phyloP scores from a whole-genome alignment of 2,797 vertebrate species.

The Chelonia mydas region DNA sequence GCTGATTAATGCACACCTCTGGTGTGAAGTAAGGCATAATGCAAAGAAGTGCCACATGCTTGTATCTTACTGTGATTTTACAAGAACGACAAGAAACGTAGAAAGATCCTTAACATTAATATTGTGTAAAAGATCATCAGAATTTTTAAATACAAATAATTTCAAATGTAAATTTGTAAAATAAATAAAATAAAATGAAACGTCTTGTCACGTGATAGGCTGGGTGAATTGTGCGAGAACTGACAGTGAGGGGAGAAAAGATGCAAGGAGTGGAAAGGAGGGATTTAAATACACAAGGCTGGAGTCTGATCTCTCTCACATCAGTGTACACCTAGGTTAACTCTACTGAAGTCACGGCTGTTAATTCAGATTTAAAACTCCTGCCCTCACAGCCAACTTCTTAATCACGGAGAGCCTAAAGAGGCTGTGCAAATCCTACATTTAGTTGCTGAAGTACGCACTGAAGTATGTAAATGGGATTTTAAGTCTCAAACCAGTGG shows the following conservation, averaged over 20 bases:
- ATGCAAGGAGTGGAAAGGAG: fast-evolving
- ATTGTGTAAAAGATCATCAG: neutral
- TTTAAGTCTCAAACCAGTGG: neutral
- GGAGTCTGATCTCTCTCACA: neutral
- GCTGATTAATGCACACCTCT: neutral
- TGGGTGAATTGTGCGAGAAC: neutral
- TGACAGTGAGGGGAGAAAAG: neutral
- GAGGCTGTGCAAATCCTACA: neutral
- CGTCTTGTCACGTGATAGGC: neutral
- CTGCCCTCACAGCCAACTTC: neutral
- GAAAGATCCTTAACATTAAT: too few species aligned
- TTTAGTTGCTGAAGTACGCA: neutral
- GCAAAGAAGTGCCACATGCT: neutral
- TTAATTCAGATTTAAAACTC: neutral
- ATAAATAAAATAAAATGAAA: neutral
- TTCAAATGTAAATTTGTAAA: neutral
- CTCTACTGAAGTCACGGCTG: neutral
- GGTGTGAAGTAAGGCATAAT: neutral
- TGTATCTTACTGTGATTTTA: neutral
- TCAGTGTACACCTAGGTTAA: neutral
- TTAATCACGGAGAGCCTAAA: neutral
- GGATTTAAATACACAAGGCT: neutral
- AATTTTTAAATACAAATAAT: neutral
- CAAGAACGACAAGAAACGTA: neutral
- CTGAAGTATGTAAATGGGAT: neutral